phyloP scores from a whole-genome alignment of 2,113 vertebrate genomes.

The Tonatia bakeri region DNA sequence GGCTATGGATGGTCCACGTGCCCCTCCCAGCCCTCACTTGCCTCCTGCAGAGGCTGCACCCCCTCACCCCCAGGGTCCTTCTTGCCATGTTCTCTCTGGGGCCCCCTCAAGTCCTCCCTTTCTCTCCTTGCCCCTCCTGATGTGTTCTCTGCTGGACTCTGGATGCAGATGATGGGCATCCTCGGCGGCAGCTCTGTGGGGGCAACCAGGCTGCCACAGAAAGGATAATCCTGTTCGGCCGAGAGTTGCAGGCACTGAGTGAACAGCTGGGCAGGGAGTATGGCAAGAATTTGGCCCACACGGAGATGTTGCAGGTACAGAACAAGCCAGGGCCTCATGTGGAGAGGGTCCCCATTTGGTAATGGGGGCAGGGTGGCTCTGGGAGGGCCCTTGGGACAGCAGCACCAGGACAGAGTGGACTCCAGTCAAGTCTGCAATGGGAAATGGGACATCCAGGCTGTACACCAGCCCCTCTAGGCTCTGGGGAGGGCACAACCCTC shows the following conservation, averaged over 20 bases:
- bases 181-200: slow-evolving; percentile 92
- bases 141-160: slow-evolving; percentile 46
- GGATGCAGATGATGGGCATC: slow-evolving; percentile 86
- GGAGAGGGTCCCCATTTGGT: not conserved
- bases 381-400: not conserved
- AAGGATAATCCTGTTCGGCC: slow-evolving; percentile 97
- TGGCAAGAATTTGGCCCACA: slow-evolving; percentile 93
- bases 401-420: not conserved
- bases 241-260: slow-evolving; percentile 94
- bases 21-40: not conserved
- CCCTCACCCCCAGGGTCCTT: not conserved
- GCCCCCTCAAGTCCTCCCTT: not conserved
- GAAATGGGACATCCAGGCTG: not conserved
- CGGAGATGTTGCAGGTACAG: slow-evolving; percentile 90
- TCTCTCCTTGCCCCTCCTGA: not conserved
- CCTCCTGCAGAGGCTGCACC: not conserved
- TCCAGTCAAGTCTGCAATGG: not conserved
- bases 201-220: slow-evolving; percentile 97
- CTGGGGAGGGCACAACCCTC: not conserved
- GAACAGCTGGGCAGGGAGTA: slow-evolving; percentile 95
- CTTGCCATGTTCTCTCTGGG: not conserved
- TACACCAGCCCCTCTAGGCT: not conserved
- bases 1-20: not conserved
- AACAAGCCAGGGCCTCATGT: not conserved
- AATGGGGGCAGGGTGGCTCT: not conserved